A percentile compares a stretch with the other conserved stretches of the same genome.
Conservation (phyloP, 2,888 invertebrate genomes). For the Noctua janthe region DNA sequence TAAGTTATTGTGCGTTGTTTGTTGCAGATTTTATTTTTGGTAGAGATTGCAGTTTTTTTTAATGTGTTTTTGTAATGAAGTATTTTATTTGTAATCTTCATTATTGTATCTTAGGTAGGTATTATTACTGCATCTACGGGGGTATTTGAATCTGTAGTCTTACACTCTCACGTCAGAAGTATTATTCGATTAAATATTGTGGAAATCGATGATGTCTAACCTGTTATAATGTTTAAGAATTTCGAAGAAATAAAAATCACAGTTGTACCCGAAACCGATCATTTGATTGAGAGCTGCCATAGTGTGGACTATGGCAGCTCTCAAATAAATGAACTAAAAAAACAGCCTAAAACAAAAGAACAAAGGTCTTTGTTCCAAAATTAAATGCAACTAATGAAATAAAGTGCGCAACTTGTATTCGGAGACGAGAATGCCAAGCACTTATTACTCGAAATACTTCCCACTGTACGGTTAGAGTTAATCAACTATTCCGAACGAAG, state of each 20-base stretch:
- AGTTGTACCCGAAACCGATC: background rate
- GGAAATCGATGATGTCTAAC: background rate
- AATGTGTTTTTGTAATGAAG: background rate
- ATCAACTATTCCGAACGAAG: constrained; percentile 60
- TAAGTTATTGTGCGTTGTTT: constrained; percentile 62
- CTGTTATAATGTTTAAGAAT: background rate
- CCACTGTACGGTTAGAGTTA: constrained; percentile 53
- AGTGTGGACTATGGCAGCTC: background rate
- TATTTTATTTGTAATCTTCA: background rate
- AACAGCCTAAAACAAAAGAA: constrained; percentile 15
- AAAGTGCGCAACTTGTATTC: constrained; percentile 48
- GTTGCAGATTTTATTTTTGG: constrained; percentile 35
- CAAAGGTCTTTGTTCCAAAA: constrained; percentile 22
- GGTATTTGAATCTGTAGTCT: too few species aligned
- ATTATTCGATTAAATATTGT: background rate
- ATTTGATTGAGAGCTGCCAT: too few species aligned
- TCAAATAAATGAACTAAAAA: background rate
- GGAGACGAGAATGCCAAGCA: constrained; percentile 49
- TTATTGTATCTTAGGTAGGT: background rate
- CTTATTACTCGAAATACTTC: constrained; percentile 56
- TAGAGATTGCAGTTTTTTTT: background rate
- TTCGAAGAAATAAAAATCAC: background rate
- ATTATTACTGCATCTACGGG: background rate
- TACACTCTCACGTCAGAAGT: background rate
- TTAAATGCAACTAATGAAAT: constrained; percentile 44